These are phyloP conservation scores for Protaetia brevitarsis DNA, from an alignment of 1,140 invertebrate genomes.

Conservation along the genomic window DNA sequence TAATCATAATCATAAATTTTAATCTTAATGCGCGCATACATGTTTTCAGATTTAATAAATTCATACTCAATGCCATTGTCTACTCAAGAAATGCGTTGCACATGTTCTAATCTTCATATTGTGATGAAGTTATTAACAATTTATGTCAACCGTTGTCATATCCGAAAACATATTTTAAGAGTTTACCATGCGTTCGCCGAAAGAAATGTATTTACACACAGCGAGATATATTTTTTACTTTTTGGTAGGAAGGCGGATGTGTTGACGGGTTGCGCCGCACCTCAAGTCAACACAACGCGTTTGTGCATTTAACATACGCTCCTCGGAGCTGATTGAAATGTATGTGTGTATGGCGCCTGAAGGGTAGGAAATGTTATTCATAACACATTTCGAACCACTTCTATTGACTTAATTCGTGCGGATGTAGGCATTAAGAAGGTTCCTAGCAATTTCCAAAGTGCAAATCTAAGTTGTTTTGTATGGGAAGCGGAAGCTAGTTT, in stretches of 20 bases:
- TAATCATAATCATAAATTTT: too few species aligned
- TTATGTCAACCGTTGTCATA: not conserved
- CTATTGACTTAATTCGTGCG: too few species aligned
- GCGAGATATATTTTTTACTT: not conserved
- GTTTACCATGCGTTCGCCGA: not conserved
- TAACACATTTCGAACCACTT: too few species aligned
- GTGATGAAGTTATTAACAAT: not conserved
- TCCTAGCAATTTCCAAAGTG: too few species aligned
- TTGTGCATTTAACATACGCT: not conserved
- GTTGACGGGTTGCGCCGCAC: not conserved
- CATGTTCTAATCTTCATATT: not conserved
- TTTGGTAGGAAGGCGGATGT: not conserved
- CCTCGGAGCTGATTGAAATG: not conserved
- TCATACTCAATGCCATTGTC: too few species aligned
- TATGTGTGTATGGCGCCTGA: not conserved
- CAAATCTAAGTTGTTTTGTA: too few species aligned
- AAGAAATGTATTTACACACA: not conserved
- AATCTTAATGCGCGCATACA: too few species aligned
- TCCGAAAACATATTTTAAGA: slow-evolving; percentile 2
- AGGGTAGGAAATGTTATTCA: too few species aligned
- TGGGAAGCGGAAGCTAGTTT: too few species aligned
- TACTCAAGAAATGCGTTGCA: slow-evolving; percentile 1
- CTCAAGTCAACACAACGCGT: slow-evolving; percentile 2
- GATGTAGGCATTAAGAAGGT: too few species aligned
- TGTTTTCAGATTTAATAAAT: too few species aligned